A percentile compares a stretch with the other conserved stretches of the same genome.
These are phyloP conservation scores for Acrossocheilus fasciatus DNA, from an alignment of 2,797 vertebrate genomes.

Conservation along the genomic window DNA sequence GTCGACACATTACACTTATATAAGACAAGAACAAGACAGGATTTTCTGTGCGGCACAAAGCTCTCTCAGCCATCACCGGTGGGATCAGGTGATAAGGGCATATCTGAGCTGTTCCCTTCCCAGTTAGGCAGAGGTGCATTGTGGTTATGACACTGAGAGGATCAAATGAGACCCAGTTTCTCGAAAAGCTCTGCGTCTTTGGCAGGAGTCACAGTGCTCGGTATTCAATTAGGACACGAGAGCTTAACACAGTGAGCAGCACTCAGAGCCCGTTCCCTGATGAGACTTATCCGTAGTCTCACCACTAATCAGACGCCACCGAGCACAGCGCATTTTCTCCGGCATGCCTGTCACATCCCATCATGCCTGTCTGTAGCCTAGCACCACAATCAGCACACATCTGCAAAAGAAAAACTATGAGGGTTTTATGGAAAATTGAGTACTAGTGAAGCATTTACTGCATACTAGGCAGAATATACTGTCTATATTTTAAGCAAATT, in stretches of 20 bases:
- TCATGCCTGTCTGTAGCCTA: not conserved
- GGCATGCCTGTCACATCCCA: constrained; percentile 17
- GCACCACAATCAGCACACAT: constrained; percentile 7
- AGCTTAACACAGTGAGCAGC: constrained; percentile 33
- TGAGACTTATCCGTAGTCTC: constrained; percentile 39
- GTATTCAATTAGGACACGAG: constrained; percentile 45
- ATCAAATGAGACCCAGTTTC: constrained; percentile 37
- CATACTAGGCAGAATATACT: constrained; percentile 1
- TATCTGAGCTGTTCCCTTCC: constrained; percentile 13
- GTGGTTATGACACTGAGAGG: constrained; percentile 11
- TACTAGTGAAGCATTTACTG: not conserved
- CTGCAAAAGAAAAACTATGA: not conserved
- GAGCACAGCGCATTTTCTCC: not conserved
- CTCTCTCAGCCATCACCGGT: not conserved
- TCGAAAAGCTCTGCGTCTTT: constrained; percentile 26
- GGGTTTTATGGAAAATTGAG: not conserved
- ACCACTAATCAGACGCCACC: constrained; percentile 27
- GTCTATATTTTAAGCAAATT: not conserved
- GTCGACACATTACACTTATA: constrained; percentile 1
- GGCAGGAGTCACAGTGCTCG: constrained; percentile 28
- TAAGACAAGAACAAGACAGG: constrained; percentile 19
- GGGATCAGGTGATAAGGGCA: constrained; percentile 30
- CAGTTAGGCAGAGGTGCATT: constrained; percentile 13
- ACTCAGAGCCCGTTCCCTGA: constrained; percentile 15
- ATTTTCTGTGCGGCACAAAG: not conserved